Evolutionary conservation across 2,888 invertebrate species (phyloP), one percentile per base, ranked within the genome.

Genomic region (Gryllus longicercus): DNA sequence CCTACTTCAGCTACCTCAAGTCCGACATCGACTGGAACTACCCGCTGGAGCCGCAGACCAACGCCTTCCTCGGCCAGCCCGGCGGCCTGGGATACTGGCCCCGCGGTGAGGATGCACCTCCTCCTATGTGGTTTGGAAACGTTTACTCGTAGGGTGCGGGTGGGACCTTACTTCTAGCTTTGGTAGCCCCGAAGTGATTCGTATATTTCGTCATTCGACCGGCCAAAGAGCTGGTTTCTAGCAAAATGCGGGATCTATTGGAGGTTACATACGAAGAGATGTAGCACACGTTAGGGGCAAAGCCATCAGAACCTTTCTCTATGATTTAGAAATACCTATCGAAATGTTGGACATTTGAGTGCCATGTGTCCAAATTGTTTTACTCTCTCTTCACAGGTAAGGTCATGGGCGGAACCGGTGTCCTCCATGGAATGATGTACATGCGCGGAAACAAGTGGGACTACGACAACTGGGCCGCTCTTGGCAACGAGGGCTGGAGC

Each of bases 341-440:
- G 38, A 38, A 38, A 5, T 38, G 8, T 38, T 38, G 38, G 8
- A 38, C 38, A 38, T 38, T 38, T 38, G 5, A 38, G 38, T 38
- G 8, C 8, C 38, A 8, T 38, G 8, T 5, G 38, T 5, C 38
- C 3, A 38, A 38, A 38, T 38, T 1, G 38, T 38, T 38, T 38
- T 38, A 8, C 2, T 25, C 38, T 38, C 38, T 38, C 38, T 63
- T 63, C 63, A 8, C 21, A 77, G 98, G 98, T 79, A 96, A 96
- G 87, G 96, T 89, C 25, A 90, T 96, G 50, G 96, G 96, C 50
- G 96, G 97, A 18, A 92, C 93, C 80, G 95, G 95, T 84, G 95
- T 95, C 2, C 90, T 96, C 1, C 97, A 97, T 86, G 95, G 95
- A 16, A 96, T 97, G 96, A 91, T 96, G 51, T 97, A 97, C 88